These are phyloP conservation scores for Cotesia vestalis DNA, from an alignment of 1,140 invertebrate genomes.

Conservation along the genomic window DNA sequence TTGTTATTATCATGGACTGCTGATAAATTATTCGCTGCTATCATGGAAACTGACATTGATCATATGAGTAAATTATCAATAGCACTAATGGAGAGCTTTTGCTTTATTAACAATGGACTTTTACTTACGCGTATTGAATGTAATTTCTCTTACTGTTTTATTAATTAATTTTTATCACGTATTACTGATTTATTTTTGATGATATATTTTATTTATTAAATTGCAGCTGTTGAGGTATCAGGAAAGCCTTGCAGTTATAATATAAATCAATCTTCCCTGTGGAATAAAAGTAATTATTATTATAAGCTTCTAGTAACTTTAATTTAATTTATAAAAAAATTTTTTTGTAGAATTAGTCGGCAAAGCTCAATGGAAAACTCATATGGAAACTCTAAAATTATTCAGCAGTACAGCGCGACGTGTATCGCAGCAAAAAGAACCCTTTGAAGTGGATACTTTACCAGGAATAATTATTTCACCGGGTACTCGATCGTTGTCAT, in stretches of 20 bases:
- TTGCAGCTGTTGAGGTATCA: conserved; percentile 67
- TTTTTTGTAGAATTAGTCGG: conserved; percentile 49
- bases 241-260: conserved; percentile 65
- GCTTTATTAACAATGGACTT: conserved; percentile 73
- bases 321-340: background rate
- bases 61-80: conserved; percentile 70
- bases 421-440: conserved; percentile 45
- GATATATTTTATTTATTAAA: conserved; percentile 38
- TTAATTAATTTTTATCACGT: conserved; percentile 73
- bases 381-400: conserved; percentile 57
- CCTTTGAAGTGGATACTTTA: conserved; percentile 51
- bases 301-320: conserved; percentile 35
- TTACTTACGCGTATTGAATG: conserved; percentile 73
- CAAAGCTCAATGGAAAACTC: conserved; percentile 57
- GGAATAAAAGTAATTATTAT: conserved; percentile 49
- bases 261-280: conserved; percentile 45
- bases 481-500: conserved; percentile 45
- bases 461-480: conserved; percentile 51
- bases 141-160: conserved; percentile 69
- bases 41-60: conserved; percentile 73
- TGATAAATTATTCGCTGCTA: conserved; percentile 69
- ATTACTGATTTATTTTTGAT: conserved; percentile 62
- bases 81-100: conserved; percentile 68
- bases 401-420: conserved; percentile 55
- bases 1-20: conserved; percentile 72